Evolutionary conservation across 2,888 invertebrate genomes (phyloP).

Genomic region (Stenoptilia bipunctidactyla): DNA sequence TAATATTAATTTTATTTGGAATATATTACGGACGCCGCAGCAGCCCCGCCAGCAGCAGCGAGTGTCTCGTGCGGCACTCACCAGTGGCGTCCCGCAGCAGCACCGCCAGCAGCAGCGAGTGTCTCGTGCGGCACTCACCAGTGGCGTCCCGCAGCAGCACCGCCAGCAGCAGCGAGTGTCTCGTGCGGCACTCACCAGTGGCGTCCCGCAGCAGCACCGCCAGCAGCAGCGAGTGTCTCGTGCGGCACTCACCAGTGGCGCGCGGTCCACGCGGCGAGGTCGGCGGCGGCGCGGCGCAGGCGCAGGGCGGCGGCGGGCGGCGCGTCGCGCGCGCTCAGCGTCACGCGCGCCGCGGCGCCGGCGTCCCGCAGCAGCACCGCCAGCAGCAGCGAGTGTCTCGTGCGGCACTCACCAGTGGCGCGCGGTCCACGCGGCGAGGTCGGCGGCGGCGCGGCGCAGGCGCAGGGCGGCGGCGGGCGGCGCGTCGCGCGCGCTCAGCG

Average conservation of each 20-base stretch:
- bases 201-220: slow-evolving; percentile 79
- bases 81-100: neutral
- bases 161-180: slow-evolving; percentile 73
- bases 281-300: slow-evolving; percentile 84
- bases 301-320: neutral
- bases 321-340: neutral
- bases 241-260: slow-evolving; percentile 74
- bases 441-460: neutral
- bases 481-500: neutral
- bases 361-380: slow-evolving; percentile 1
- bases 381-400: neutral
- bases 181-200: slow-evolving; percentile 84
- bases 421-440: neutral
- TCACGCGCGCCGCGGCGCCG: neutral
- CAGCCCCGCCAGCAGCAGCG: slow-evolving; percentile 1
- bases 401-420: slow-evolving; percentile 59
- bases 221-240: slow-evolving; percentile 66
- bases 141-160: neutral
- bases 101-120: neutral
- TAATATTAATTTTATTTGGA: no score
- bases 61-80: neutral
- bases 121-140: no score
- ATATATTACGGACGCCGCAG: no score
- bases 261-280: slow-evolving; percentile 87
- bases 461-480: neutral